Evolutionary conservation across 2,113 vertebrate genomes (phyloP).

Genomic region (Cynopterus brachyotis): DNA sequence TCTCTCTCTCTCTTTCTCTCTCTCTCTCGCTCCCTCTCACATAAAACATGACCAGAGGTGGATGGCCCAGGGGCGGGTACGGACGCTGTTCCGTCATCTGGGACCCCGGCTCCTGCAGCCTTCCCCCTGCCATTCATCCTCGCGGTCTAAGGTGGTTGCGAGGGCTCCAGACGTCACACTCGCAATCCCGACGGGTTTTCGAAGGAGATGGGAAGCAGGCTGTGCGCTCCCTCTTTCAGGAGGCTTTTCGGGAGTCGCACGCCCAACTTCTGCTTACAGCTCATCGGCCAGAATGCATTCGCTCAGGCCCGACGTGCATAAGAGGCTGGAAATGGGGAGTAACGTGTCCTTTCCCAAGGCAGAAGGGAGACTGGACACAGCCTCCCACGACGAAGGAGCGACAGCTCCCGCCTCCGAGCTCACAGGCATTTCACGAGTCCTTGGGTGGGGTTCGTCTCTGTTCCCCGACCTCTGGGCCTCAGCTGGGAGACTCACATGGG

Average conservation of each 20-base stretch:
- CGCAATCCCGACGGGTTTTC: background rate
- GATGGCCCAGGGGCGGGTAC: no score
- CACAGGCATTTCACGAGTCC: accelerated
- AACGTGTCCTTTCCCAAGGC: background rate
- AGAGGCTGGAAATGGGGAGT: background rate
- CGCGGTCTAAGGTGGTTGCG: no score
- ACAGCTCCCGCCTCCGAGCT: background rate
- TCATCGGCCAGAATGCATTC: background rate
- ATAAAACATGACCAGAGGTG: no score
- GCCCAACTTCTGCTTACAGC: background rate
- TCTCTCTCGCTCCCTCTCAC: no score
- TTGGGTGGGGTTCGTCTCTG: background rate
- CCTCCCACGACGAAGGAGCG: background rate
- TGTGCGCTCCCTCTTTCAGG: background rate
- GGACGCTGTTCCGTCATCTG: no score
- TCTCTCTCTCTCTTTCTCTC: no score
- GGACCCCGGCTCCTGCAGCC: no score
- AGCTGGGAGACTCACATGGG: no score
- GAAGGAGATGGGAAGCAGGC: background rate
- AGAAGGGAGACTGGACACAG: background rate
- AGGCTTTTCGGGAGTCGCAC: no score
- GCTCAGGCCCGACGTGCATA: background rate
- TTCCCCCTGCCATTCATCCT: no score
- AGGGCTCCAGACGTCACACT: background rate
- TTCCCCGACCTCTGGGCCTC: background rate